Base-by-base conservation (phyloP, 2,797 vertebrate genomes). In the Spea hammondii region DNA sequence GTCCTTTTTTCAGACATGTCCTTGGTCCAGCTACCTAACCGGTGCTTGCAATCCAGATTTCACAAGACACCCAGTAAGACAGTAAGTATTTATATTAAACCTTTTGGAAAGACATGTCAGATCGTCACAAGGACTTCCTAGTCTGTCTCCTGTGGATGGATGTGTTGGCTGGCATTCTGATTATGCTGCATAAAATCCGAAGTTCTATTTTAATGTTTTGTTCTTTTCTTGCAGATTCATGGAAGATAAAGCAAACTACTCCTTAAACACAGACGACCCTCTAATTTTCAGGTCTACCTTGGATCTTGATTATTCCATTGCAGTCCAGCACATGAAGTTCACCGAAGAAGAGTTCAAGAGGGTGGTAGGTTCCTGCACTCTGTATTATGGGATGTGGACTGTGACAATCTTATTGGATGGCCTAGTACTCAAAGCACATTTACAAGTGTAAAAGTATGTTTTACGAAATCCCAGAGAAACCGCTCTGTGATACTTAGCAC, bases 241-340 rank as follows among this genome's bases (percentile, higher is more conserved):
- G 85, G 84, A 92, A 1, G 97, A 99, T 87, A 83, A 85, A 11
- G 97, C 94, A 0, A 99, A 98, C 88, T 97, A 92, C 83, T 99
- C 97, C 0, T 86, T 99, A 60, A 99, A 94, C 85, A 94, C 96
- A 0, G 98, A 99, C 0, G 98, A 99, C 85, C 97, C 96, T 0
- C 87, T 96, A 83, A 94, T 99, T 89, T 96, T 99, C 72, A 91
- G 95, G 88, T 96, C 96, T 10, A 93, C 64, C 9, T 86, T 99
- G 73, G 74, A 94, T 62, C 90, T 89, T 0, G 97, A 99, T 85
- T 99, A 99, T 86, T 59, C 65, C 65, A 90, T 89, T 0, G 88
- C 83, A 0, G 85, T 89, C 55, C 45, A 85, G 2, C 79, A 90
- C 84, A 97, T 99, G 96, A 92, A 89, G 55, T 97, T 99, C 80